Evolutionary conservation across 2,888 invertebrate species (phyloP), one percentile per base, ranked within the genome.

Genomic region (Ganaspis brasiliensis): DNA sequence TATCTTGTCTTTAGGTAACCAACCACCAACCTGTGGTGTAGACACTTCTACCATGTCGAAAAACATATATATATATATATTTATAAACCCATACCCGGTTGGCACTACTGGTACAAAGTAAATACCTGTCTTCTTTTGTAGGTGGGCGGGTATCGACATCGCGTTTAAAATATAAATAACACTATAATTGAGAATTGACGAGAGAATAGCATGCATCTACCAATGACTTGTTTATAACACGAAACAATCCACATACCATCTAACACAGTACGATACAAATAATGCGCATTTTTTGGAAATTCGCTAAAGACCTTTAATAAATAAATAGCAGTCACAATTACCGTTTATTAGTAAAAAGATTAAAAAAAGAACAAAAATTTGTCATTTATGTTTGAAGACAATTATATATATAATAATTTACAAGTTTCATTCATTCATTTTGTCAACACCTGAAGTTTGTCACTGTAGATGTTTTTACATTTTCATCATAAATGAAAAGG

Each of bases 181-280:
- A 84, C 80, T 84, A 79, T 88, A 86, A 87, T 88, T 87, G 85
- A 84, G 84, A 87, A 88, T 87, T 88, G 87, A 88, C 86, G 86
- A 86, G 85, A 85, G 86, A 79, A 85, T 87, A 84, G 86, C 88
- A 88, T 87, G 88, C 81, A 26, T 37, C 74, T 70, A 31, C 73
- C 37, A 78, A 72, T 59, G 76, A 63, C 76, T 82, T 79, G 82
- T 84, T 85, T 80, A 84, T n/a, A 49, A 26, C 67, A 67, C 24
- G 5, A 67, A 67, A 45, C 45, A 12, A 37, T 61, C 78, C 59
- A 81, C 76, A 55, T 56, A 70, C 67, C 21, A 35, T 56, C 16
- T 19, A 19, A 14, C 45, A 56, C n/a, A 49, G 52, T 31, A 73
- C 72, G 45, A 31, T 71, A 37, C 49, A n/a, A 63, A 63, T 9